Evolutionary conservation across 2,888 invertebrate species (phyloP).

Genomic region (Tiphia femorata): DNA sequence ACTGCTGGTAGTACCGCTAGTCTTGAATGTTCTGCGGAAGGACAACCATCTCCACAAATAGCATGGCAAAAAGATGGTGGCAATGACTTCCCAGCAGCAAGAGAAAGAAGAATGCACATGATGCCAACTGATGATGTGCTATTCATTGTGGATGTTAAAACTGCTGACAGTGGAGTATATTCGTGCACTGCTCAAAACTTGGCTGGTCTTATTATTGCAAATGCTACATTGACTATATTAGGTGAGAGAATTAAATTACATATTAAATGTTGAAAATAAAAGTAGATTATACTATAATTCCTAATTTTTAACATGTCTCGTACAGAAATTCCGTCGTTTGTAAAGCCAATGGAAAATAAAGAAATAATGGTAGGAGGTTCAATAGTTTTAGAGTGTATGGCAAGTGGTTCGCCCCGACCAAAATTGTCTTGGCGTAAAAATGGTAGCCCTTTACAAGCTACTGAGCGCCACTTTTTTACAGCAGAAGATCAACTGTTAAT

Average conservation of each 20-base stretch:
- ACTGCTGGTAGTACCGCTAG: slow-evolving; percentile 88
- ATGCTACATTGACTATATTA: slow-evolving; percentile 86
- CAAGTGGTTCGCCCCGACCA: slow-evolving; percentile 87
- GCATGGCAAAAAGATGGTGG: slow-evolving; percentile 94
- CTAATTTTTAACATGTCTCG: not conserved
- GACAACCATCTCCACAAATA: slow-evolving; percentile 90
- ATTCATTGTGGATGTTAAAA: slow-evolving; percentile 92
- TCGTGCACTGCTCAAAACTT: slow-evolving; percentile 93
- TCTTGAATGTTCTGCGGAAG: slow-evolving; percentile 91
- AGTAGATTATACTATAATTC: not conserved
- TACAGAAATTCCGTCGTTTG: slow-evolving; percentile 87
- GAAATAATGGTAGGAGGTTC: slow-evolving; percentile 85
- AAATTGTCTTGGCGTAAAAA: slow-evolving; percentile 89
- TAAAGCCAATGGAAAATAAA: slow-evolving; percentile 87
- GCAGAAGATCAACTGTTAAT: slow-evolving; percentile 89
- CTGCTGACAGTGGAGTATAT: slow-evolving; percentile 91
- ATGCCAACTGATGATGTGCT: slow-evolving; percentile 92
- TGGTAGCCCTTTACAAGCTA: slow-evolving; percentile 77
- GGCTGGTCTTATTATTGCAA: slow-evolving; percentile 88
- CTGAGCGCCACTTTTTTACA: slow-evolving; percentile 88
- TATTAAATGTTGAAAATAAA: not conserved
- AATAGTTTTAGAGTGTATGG: slow-evolving; percentile 90
- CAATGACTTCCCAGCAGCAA: slow-evolving; percentile 93
- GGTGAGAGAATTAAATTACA: slow-evolving; percentile 62
- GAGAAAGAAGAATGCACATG: slow-evolving; percentile 92